Conservation (phyloP, 2,113 vertebrate genomes). For the Heterotilapia buettikoferi region DNA sequence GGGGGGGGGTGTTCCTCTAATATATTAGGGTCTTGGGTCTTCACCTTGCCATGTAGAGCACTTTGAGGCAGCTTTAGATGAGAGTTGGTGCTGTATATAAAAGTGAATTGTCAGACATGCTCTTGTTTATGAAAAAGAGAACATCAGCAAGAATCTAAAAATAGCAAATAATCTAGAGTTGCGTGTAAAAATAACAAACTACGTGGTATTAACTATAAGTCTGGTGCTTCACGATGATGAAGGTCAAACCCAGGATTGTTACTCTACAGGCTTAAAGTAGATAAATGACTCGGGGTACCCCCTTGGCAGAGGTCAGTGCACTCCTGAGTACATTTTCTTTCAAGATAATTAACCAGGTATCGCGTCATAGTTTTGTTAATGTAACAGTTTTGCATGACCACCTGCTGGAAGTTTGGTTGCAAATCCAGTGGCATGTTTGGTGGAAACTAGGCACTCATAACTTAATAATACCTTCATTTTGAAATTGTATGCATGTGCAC, state of each 20-base stretch:
- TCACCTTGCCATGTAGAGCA: background rate
- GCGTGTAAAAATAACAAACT: background rate
- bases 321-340: background rate
- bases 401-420: background rate
- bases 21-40: background rate
- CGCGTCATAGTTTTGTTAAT: background rate
- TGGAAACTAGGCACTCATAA: background rate
- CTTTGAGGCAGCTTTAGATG: background rate
- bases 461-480: background rate
- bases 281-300: background rate
- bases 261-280: background rate
- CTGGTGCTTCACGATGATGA: background rate
- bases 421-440: background rate
- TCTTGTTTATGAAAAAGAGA: background rate
- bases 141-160: background rate
- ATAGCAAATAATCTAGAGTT: background rate
- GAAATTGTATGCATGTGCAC: background rate
- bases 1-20: background rate
- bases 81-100: background rate
- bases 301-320: background rate
- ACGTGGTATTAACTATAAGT: background rate
- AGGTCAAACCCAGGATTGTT: background rate
- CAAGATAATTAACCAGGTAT: background rate
- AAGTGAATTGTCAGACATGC: background rate
- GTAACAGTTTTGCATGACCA: background rate